Percentiles rank a stretch among this genome's conserved stretches.
phyloP scores from a whole-genome alignment of 2,797 vertebrate genomes.

The Zenarchopterus dispar region DNA sequence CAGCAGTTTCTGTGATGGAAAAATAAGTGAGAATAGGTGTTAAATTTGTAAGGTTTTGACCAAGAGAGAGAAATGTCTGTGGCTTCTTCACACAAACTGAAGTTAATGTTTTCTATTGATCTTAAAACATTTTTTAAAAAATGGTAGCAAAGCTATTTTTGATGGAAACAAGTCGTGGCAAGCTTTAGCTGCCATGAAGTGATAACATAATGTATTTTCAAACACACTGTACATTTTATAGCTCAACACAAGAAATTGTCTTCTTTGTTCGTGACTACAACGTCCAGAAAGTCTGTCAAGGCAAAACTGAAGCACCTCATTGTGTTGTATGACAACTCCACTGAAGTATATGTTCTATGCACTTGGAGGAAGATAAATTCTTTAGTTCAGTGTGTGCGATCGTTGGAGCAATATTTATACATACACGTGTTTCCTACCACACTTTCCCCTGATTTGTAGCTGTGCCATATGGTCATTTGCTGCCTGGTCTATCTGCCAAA shows the following conservation, averaged over 20 bases:
- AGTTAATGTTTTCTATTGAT: conserved; percentile 4
- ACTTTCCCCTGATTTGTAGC: conserved; percentile 10
- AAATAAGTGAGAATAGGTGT: neutral
- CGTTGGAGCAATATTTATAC: neutral
- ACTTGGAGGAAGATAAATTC: conserved; percentile 3
- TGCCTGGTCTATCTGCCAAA: conserved; percentile 19
- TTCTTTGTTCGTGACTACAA: neutral
- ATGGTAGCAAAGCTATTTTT: conserved; percentile 10
- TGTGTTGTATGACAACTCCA: neutral
- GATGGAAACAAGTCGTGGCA: neutral
- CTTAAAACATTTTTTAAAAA: neutral
- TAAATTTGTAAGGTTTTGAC: conserved; percentile 1
- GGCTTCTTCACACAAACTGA: conserved; percentile 1
- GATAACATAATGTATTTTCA: neutral
- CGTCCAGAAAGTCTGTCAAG: neutral
- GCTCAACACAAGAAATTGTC: neutral
- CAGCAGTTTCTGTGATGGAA: conserved; percentile 9
- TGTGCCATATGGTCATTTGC: conserved; percentile 8
- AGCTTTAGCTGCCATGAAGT: neutral
- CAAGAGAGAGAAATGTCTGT: neutral
- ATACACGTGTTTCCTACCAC: neutral
- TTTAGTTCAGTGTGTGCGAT: neutral
- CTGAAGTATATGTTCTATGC: neutral
- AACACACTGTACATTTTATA: neutral
- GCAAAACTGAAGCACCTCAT: neutral